Conservation (phyloP, 2,888 invertebrate species). For the Hyposoter dolosus region DNA sequence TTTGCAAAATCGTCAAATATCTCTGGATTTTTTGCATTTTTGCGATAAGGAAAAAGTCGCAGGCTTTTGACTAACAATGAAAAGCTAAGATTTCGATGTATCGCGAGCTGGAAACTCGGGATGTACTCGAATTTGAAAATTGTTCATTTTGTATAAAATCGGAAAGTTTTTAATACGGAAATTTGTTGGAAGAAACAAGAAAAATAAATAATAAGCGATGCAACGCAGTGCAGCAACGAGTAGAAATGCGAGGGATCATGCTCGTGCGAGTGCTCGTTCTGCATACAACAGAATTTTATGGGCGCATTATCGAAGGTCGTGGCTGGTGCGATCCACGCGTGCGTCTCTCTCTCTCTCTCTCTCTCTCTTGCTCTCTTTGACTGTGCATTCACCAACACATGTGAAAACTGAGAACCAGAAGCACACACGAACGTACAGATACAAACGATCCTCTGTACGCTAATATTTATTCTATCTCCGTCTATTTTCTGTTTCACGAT, state of each 20-base stretch:
- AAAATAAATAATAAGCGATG: slow-evolving; percentile 24
- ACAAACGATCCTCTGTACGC: slow-evolving; percentile 30
- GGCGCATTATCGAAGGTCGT: slow-evolving; percentile 69
- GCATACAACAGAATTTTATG: slow-evolving; percentile 69
- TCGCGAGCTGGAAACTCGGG: slow-evolving; percentile 41
- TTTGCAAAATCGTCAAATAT: not conserved
- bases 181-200: not conserved
- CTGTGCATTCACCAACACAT: slow-evolving; percentile 14
- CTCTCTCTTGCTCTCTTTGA: slow-evolving; percentile 15
- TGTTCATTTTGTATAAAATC: not conserved
- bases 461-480: slow-evolving; percentile 45
- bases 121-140: not conserved
- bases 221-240: slow-evolving; percentile 43
- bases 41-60: not conserved
- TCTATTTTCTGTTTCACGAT: slow-evolving; percentile 58
- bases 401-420: slow-evolving; percentile 12
- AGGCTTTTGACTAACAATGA: slow-evolving; percentile 14
- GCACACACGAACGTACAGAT: slow-evolving; percentile 24
- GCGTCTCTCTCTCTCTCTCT: slow-evolving; percentile 49
- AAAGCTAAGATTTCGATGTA: slow-evolving; percentile 28
- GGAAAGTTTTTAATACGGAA: not conserved
- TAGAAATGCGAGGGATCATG: slow-evolving; percentile 51
- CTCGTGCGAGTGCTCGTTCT: slow-evolving; percentile 55
- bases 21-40: not conserved
- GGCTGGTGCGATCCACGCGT: slow-evolving; percentile 63